These are phyloP conservation scores for Pseudococcus jackbeardsleyi DNA, from an alignment of 2,888 invertebrate species.

Conservation along the genomic window DNA sequence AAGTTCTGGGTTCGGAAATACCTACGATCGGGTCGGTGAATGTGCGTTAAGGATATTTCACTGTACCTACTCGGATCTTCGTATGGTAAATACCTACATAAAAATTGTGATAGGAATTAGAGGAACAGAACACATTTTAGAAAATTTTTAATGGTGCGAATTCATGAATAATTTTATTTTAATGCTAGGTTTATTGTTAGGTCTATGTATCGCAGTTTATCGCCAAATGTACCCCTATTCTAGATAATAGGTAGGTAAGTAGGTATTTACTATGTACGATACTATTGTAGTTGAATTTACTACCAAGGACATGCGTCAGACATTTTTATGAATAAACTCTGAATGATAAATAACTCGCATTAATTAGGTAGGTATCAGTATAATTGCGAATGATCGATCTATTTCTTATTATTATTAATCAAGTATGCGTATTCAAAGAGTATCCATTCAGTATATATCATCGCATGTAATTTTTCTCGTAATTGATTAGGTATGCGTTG, in stretches of 20 bases:
- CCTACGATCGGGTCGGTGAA: neutral
- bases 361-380: neutral
- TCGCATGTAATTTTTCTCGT: neutral
- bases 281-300: neutral
- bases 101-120: neutral
- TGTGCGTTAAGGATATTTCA: neutral
- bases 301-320: neutral
- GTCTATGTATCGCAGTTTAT: neutral
- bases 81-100: neutral
- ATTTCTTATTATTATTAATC: neutral
- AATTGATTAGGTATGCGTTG: neutral
- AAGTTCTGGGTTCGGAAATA: neutral
- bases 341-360: neutral
- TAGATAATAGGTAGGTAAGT: neutral
- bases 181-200: neutral
- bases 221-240: neutral
- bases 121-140: neutral
- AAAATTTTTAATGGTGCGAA: neutral
- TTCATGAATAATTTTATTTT: conserved; percentile 34
- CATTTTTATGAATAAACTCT: neutral
- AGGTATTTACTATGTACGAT: too few relatives aligned
- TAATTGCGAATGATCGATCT: neutral
- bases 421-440: neutral
- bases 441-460: neutral
- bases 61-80: neutral